phyloP scores from a whole-genome alignment of 2,113 vertebrate genomes.

The Campylorhamphus procurvoides region DNA sequence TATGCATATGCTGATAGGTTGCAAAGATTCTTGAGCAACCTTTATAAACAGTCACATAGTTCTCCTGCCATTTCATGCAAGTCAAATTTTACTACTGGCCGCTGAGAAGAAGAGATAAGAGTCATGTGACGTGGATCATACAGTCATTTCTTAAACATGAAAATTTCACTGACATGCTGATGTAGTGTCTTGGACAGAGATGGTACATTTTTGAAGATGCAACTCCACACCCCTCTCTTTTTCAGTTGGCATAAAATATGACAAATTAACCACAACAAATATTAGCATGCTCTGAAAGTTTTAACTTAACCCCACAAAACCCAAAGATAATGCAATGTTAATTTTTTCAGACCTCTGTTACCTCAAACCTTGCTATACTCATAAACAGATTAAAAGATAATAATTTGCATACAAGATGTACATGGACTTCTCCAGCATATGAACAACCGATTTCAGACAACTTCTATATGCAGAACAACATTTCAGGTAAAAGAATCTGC shows the following conservation, averaged over 20 bases:
- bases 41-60: not conserved
- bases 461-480: not conserved
- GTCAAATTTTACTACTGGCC: not conserved
- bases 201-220: not conserved
- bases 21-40: not conserved
- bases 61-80: conserved; percentile 1
- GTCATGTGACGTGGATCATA: not conserved
- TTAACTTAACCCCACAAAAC: not conserved
- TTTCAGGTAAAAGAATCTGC: conserved; percentile 42
- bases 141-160: not conserved
- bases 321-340: conserved; percentile 42
- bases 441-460: conserved; percentile 42
- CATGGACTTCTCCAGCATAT: conserved; percentile 14
- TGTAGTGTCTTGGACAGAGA: not conserved
- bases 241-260: not conserved
- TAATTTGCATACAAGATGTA: conserved; percentile 54
- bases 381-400: conserved; percentile 59
- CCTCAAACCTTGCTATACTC: conserved; percentile 37
- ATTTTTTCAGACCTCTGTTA: conserved; percentile 59
- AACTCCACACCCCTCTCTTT: accelerated
- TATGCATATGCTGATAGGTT: not conserved
- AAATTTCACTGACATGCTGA: not conserved
- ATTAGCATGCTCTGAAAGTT: conserved; percentile 10
- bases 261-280: not conserved
- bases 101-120: not conserved